These are phyloP conservation scores for Phrynocephalus forsythii DNA, from an alignment of 2,797 vertebrate species.

Conservation along the genomic window DNA sequence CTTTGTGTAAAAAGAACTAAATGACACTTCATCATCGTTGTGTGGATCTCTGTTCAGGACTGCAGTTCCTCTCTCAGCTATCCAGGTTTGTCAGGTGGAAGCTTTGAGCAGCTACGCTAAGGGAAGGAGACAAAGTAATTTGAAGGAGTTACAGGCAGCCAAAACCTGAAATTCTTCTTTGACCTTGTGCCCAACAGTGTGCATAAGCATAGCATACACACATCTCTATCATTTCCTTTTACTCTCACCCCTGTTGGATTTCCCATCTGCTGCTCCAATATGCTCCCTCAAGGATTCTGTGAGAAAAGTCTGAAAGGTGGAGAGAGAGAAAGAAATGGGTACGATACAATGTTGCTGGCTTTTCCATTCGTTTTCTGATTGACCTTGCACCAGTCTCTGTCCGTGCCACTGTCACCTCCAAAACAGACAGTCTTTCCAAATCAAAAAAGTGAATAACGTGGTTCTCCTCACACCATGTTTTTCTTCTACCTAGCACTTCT, in stretches of 20 bases:
- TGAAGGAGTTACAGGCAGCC: neutral
- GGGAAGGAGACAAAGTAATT: slow-evolving; percentile 18
- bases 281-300: neutral
- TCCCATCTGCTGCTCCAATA: slow-evolving; percentile 20
- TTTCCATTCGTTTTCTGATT: neutral
- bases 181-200: slow-evolving; percentile 11
- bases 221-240: neutral
- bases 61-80: neutral
- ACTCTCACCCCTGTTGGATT: slow-evolving; percentile 19
- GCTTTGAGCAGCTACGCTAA: slow-evolving; percentile 14
- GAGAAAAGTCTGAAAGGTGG: neutral
- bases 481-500: neutral
- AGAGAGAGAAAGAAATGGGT: neutral
- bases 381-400: neutral
- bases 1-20: neutral
- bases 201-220: neutral
- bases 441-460: neutral
- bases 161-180: slow-evolving; percentile 4
- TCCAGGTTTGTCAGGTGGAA: slow-evolving; percentile 8
- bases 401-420: too few species aligned
- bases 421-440: neutral
- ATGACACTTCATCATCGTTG: neutral
- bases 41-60: neutral
- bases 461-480: neutral
- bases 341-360: neutral